These are phyloP conservation scores for Hipposideros larvatus DNA, from an alignment of 2,797 vertebrate genomes.

Conservation along the genomic window DNA sequence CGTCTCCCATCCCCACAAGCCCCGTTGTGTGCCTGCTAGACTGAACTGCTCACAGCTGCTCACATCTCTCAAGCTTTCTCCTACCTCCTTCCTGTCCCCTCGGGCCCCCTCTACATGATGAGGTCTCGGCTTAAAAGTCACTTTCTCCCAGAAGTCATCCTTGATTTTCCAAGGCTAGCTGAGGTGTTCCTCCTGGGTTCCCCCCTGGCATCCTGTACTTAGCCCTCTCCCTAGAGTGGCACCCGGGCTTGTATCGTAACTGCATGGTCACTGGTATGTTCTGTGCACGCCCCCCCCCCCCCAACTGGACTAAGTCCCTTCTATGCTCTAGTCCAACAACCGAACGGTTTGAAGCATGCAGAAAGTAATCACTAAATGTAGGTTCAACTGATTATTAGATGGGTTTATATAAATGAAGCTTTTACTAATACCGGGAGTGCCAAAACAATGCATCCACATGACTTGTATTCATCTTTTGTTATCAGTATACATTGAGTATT, in stretches of 20 bases:
- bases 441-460: too few species aligned
- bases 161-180: background rate
- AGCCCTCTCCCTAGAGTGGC: background rate
- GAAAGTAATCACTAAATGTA: background rate
- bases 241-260: background rate
- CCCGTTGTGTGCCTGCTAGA: background rate
- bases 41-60: background rate
- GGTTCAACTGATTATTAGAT: background rate
- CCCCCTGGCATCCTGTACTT: background rate
- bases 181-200: background rate
- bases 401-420: background rate
- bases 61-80: background rate
- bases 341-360: background rate
- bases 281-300: background rate
- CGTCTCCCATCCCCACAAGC: background rate
- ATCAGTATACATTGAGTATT: too few species aligned
- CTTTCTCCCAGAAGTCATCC: background rate
- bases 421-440: background rate
- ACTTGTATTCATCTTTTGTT: too few species aligned
- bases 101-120: background rate
- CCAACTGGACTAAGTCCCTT: conserved; percentile 1
- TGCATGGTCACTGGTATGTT: background rate
- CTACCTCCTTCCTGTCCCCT: background rate
- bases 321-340: background rate
- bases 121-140: background rate